Evolutionary conservation across 2,113 vertebrate species (phyloP).

Genomic region (Piaya cayana): DNA sequence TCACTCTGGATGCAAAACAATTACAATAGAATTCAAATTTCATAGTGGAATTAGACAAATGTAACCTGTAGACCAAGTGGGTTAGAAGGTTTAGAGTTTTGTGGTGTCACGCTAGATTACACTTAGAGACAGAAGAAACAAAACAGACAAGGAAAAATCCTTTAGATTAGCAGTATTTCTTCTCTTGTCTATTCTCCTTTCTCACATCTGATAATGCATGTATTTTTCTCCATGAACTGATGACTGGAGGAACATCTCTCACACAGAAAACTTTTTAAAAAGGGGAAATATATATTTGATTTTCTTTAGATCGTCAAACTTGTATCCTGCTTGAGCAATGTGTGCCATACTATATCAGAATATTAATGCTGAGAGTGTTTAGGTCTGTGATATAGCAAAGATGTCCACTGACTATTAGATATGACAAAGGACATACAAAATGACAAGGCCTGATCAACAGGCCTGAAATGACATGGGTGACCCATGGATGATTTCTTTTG

Average conservation of each 20-base stretch:
- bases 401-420: not conserved
- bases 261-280: not conserved
- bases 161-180: not conserved
- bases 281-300: not conserved
- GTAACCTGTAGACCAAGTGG: not conserved
- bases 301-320: not conserved
- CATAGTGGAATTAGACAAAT: not conserved
- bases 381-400: not conserved
- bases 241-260: not conserved
- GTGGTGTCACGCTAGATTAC: not conserved
- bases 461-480: no score
- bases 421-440: not conserved
- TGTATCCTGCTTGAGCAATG: not conserved
- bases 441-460: no score
- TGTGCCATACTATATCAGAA: not conserved
- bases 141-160: not conserved
- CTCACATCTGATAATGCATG: not conserved
- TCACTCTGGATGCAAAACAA: not conserved
- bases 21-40: not conserved
- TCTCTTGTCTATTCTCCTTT: not conserved
- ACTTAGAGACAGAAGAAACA: not conserved
- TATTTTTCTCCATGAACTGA: not conserved
- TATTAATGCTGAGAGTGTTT: not conserved
- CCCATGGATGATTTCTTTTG: no score
- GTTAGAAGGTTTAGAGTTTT: not conserved